These are phyloP conservation scores for Notoglanidium macrostoma DNA, from an alignment of 2,797 vertebrate genomes.

Conservation along the genomic window DNA sequence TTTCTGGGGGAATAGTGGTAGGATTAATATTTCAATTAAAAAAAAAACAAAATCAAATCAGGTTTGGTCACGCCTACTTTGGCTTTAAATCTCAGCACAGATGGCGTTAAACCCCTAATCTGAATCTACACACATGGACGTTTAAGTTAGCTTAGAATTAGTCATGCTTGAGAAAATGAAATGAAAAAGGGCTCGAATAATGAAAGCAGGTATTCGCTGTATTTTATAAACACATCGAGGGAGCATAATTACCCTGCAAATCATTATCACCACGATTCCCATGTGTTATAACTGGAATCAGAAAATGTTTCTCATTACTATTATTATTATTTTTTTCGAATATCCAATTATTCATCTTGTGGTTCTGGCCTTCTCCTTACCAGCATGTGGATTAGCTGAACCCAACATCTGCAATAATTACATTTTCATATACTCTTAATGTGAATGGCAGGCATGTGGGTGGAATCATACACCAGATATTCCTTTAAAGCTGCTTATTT, in stretches of 20 bases:
- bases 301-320: constrained; percentile 51
- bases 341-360: constrained; percentile 50
- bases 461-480: constrained; percentile 4
- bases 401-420: constrained; percentile 54
- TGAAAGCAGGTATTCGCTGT: constrained; percentile 40
- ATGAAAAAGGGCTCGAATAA: constrained; percentile 35
- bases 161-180: constrained; percentile 25
- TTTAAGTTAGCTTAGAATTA: constrained; percentile 37
- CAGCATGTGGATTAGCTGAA: constrained; percentile 53
- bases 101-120: neutral
- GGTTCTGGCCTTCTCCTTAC: constrained; percentile 44
- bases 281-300: constrained; percentile 53
- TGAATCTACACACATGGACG: constrained; percentile 4
- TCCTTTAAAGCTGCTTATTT: constrained; percentile 46
- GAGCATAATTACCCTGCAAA: constrained; percentile 49
- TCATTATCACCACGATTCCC: constrained; percentile 51
- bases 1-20: neutral
- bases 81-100: neutral
- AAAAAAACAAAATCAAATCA: neutral
- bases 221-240: constrained; percentile 43
- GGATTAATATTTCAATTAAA: neutral
- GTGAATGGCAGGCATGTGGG: constrained; percentile 25
- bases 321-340: constrained; percentile 16
- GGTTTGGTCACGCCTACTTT: neutral
- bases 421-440: constrained; percentile 43